Base-by-base conservation (phyloP, 2,113 vertebrate species). In the Vulpes lagopus region DNA sequence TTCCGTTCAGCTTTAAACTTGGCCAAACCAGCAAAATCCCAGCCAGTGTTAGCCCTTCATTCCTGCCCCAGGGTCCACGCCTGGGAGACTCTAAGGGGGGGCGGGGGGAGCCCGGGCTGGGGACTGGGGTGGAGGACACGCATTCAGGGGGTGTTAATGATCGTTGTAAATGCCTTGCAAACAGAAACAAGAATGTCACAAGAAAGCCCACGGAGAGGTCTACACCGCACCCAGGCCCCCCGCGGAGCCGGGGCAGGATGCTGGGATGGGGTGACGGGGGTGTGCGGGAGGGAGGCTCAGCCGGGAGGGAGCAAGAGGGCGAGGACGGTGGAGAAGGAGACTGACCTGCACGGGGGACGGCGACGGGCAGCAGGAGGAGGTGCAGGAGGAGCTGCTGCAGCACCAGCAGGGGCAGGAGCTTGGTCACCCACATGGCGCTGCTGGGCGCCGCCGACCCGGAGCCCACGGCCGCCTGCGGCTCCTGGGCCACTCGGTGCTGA, bases 271-370 rank as follows among this genome's bases (percentile, higher is more conserved):
- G 74, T 43, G 83, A 65, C 53, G 79, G n/a, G n/a, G 4, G n/a
- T 60, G 65, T 43, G 43, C 43, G 43, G 43, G 43, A 43, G 43
- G 43, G 43, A 43, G 43, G 43, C 43, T 43, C 43, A 43, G 43
- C 43, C 43, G 43, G 43, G 43, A 43, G 43, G 43, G 43, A 43
- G 43, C 43, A 43, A 43, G 43, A 43, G 43, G 43, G 43, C 8
- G 35, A 85, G 92, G 91, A 51, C 30, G 67, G 27, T 86, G 85
- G 60, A 88, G 89, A 62, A 62, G 49, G 76, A 53, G 74, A 98
- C 99, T 98, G 69, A 99, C 99, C 99, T 99, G 99, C 98, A 89
- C 16, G 94, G 60, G 98, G 98, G 97, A 98, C 96, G 98, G 98
- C 93, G 96, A 97, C 87, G 98, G 98, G 97, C 11, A 98, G 98